Percentiles rank a stretch among this genome's conserved stretches.
Evolutionary conservation across 2,888 invertebrate species (phyloP).

Genomic region (Athalia circularis): DNA sequence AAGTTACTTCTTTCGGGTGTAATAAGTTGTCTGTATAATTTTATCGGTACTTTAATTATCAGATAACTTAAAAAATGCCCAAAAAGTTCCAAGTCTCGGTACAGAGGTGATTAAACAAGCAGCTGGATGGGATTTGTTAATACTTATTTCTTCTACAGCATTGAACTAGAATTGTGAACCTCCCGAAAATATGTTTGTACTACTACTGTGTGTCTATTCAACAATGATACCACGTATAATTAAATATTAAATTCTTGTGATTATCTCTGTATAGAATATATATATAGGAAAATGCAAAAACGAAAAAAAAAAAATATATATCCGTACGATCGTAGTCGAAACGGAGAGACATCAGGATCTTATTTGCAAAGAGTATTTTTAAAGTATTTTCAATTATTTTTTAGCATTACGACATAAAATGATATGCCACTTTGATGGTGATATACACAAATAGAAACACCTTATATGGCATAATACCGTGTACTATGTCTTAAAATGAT

Average conservation of each 20-base stretch:
- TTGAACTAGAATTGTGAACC: slow-evolving; percentile 9
- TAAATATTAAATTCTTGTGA: slow-evolving; percentile 63
- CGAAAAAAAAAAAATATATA: slow-evolving; percentile 48
- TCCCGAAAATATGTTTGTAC: slow-evolving; percentile 61
- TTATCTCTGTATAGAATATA: slow-evolving; percentile 61
- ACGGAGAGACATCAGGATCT: slow-evolving; percentile 52
- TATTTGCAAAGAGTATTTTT: slow-evolving; percentile 73
- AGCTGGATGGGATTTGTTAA: slow-evolving; percentile 9
- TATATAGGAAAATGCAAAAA: slow-evolving; percentile 44
- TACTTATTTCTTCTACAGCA: not conserved
- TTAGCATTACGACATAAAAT: slow-evolving; percentile 69
- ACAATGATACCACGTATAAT: slow-evolving; percentile 61
- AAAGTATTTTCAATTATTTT: slow-evolving; percentile 74
- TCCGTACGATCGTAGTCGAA: slow-evolving; percentile 38
- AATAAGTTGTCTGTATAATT: slow-evolving; percentile 33
- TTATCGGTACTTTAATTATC: slow-evolving; percentile 39
- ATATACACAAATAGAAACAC: slow-evolving; percentile 53
- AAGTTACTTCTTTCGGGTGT: not conserved
- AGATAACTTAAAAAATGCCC: not conserved
- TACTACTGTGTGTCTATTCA: slow-evolving; percentile 65
- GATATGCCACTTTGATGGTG: slow-evolving; percentile 58
- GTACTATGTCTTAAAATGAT: slow-evolving; percentile 36
- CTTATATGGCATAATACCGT: slow-evolving; percentile 32
- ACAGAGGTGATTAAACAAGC: not conserved
- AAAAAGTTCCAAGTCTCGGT: not conserved